Conservation (phyloP, 2,797 vertebrate genomes). For the Ispidina lecontei region DNA sequence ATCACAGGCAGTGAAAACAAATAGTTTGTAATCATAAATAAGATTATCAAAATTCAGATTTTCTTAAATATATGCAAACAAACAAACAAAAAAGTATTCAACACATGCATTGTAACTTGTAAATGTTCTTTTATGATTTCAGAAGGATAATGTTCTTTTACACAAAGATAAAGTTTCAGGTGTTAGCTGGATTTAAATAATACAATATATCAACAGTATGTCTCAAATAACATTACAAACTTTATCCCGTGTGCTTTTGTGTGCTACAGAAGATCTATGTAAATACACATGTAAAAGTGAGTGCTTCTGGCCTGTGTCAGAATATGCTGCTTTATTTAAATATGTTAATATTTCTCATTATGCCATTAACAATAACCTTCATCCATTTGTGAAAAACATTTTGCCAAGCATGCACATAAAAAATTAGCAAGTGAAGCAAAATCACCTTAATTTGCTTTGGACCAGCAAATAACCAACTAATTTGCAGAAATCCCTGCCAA, state of each 20-base stretch:
- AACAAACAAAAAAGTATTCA: not conserved
- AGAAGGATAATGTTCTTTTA: not conserved
- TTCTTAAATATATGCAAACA: not conserved
- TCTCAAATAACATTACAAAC: not conserved
- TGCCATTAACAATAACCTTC: constrained; percentile 89
- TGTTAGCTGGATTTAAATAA: constrained; percentile 3
- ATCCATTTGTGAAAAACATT: constrained; percentile 92
- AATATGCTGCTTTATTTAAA: constrained; percentile 83
- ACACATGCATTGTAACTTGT: not conserved
- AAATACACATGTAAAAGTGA: constrained; percentile 57
- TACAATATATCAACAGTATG: not conserved
- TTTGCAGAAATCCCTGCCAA: constrained; percentile 93
- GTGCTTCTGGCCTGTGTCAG: constrained; percentile 73
- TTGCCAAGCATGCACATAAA: constrained; percentile 95
- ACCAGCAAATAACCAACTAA: constrained; percentile 93
- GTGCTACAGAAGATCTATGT: constrained; percentile 21
- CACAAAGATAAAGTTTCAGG: not conserved
- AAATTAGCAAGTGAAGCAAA: constrained; percentile 98
- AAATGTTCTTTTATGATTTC: not conserved
- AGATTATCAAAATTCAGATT: not conserved
- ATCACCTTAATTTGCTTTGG: constrained; percentile 97
- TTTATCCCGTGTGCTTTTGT: constrained; percentile 44
- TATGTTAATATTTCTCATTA: constrained; percentile 90
- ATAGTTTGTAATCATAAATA: not conserved
- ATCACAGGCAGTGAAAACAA: not conserved